Base-by-base conservation (phyloP, 2,113 vertebrate species). In the human (Homo sapiens) region DNA sequence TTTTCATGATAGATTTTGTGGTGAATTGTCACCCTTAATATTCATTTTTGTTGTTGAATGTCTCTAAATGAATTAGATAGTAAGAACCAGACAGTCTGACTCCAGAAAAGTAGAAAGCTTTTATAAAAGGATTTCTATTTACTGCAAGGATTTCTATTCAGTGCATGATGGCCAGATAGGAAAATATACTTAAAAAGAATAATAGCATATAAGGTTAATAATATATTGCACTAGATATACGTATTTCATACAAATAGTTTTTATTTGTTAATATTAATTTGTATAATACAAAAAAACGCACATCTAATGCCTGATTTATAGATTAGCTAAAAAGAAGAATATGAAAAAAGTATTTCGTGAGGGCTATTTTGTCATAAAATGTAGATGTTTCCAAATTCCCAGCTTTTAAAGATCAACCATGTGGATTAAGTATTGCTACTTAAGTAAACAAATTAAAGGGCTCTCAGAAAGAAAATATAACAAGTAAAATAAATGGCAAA, bases 41-140 rank as follows among this genome's bases (percentile, higher is more conserved):
- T 89, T 93, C 59, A 93, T 94, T 93, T 90, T 83, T 90, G 35
- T 40, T 95, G 27, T 89, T 94, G 84, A 97, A 91, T 94, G 48
- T 92, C 80, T 97, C 96, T 94, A 94, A 94, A 96, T 92, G 84
- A 93, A 89, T 97, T 57, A 93, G 81, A 96, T 86, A 88, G 64
- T 89, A 97, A 95, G 92, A 89, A 95, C 94, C 98, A 98, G 98
- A 98, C 97, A 90, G 95, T 95, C 97, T 97, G 98, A 97, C 98
- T 98, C 97, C 97, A 95, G 81, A 93, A 95, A 96, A 96, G 78
- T 61, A 92, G 87, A 97, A 98, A 98, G 97, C 97, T 98, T 97
- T 98, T 97, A 97, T 96, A 68, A 94, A 96, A 94, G 45, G 88
- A 93, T 95, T 95, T 96, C 66, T 97, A 61, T 93, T 96, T 97